phyloP scores from a whole-genome alignment of 1,140 invertebrate genomes.

The Drosophila asahinai region DNA sequence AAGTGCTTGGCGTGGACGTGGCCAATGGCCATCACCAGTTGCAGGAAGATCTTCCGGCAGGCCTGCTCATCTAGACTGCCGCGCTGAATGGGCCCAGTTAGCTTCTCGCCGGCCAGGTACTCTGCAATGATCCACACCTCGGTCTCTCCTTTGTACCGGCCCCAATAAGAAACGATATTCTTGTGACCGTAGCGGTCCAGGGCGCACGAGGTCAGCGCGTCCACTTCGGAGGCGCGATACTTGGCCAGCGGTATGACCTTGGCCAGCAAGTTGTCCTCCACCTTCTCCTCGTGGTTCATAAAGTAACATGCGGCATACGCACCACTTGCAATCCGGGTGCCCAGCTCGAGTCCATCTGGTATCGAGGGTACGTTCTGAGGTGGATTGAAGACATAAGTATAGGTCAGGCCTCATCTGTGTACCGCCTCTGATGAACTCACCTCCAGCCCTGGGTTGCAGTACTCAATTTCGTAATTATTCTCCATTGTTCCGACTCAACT shows the following conservation, averaged over 20 bases:
- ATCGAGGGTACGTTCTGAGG: conserved; percentile 49
- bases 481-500: conserved; percentile 49
- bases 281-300: conserved; percentile 50
- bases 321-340: conserved; percentile 40
- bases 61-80: conserved; percentile 89
- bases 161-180: conserved; percentile 95
- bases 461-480: conserved; percentile 53
- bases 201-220: too few relatives aligned
- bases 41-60: conserved; percentile 89
- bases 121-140: conserved; percentile 94
- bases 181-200: conserved; percentile 86
- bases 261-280: conserved; percentile 86
- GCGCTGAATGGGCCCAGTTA: conserved; percentile 90
- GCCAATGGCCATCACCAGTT: conserved; percentile 91
- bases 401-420: not conserved
- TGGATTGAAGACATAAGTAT: too few relatives aligned
- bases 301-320: conserved; percentile 69
- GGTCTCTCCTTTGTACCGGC: conserved; percentile 91
- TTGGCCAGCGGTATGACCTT: conserved; percentile 90
- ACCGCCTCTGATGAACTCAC: conserved; percentile 19
- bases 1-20: conserved; percentile 79
- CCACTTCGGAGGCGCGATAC: too few relatives aligned
- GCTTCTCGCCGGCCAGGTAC: conserved; percentile 93
- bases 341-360: conserved; percentile 63
- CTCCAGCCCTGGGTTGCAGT: conserved; percentile 58